phyloP scores from a whole-genome alignment of 2,888 invertebrate species.

The Phlogophora meticulosa region DNA sequence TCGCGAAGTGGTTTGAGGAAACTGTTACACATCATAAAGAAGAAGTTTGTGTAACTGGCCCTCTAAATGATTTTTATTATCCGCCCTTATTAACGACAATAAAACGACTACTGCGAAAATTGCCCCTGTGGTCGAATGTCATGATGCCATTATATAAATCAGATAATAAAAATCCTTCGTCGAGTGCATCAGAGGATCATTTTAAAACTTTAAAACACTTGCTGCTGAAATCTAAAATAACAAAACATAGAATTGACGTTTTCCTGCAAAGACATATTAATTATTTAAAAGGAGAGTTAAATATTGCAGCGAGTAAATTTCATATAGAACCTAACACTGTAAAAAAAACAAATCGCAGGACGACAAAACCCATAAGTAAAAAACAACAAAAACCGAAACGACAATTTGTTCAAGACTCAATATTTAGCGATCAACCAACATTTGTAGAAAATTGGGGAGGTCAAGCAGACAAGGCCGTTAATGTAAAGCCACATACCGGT shows the following conservation, averaged over 20 bases:
- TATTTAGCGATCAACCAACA: slow-evolving; percentile 44
- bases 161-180: slow-evolving; percentile 43
- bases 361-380: slow-evolving; percentile 38
- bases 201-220: slow-evolving; percentile 46
- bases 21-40: slow-evolving; percentile 39
- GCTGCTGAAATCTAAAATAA: slow-evolving; percentile 41
- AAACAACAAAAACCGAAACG: slow-evolving; percentile 42
- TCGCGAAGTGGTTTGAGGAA: slow-evolving; percentile 40
- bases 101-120: slow-evolving; percentile 44
- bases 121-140: slow-evolving; percentile 44
- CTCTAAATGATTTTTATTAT: slow-evolving; percentile 41
- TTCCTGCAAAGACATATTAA: slow-evolving; percentile 44
- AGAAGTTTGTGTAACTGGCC: slow-evolving; percentile 38
- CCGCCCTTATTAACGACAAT: slow-evolving; percentile 40
- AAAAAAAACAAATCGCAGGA: slow-evolving; percentile 41
- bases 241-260: slow-evolving; percentile 43
- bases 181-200: slow-evolving; percentile 44
- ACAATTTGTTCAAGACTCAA: slow-evolving; percentile 42
- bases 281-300: slow-evolving; percentile 43
- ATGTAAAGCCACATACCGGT: slow-evolving; percentile 41
- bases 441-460: slow-evolving; percentile 47
- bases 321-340: slow-evolving; percentile 40
- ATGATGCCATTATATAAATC: slow-evolving; percentile 41
- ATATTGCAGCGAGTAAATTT: slow-evolving; percentile 42
- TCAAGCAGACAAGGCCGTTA: slow-evolving; percentile 45